phyloP scores from a whole-genome alignment of 2,113 vertebrate species.

The Numenius arquata region DNA sequence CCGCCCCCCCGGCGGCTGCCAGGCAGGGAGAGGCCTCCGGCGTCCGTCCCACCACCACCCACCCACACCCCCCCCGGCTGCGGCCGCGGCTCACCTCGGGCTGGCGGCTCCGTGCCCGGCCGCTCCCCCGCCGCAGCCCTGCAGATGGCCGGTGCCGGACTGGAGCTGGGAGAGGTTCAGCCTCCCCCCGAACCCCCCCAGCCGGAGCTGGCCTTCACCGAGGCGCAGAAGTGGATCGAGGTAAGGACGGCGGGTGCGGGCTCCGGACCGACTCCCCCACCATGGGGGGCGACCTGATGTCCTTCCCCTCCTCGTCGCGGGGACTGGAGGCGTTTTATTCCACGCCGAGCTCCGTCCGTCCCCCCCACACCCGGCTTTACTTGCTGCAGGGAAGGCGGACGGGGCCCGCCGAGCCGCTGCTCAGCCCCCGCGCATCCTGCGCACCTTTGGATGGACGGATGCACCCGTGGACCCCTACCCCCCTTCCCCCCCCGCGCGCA shows the following conservation, averaged over 20 bases:
- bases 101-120: slow-evolving; percentile 1
- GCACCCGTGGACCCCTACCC: neutral
- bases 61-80: neutral
- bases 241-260: slow-evolving; percentile 60
- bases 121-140: slow-evolving; percentile 50
- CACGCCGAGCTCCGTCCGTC: neutral
- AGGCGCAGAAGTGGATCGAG: slow-evolving; percentile 95
- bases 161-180: slow-evolving; percentile 75
- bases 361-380: neutral
- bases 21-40: neutral
- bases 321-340: neutral
- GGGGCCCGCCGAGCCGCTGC: neutral
- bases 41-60: neutral
- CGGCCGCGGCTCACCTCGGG: neutral
- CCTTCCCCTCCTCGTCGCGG: neutral
- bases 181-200: slow-evolving; percentile 69
- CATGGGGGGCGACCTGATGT: neutral
- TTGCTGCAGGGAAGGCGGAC: neutral
- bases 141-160: slow-evolving; percentile 84
- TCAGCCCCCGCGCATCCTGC: neutral
- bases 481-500: neutral
- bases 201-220: slow-evolving; percentile 84
- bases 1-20: neutral
- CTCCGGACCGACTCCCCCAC: neutral
- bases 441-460: neutral